Percentiles rank a stretch among this genome's conserved stretches.
Evolutionary conservation across 2,113 vertebrate species (phyloP).

Genomic region (Clarias batrachus): DNA sequence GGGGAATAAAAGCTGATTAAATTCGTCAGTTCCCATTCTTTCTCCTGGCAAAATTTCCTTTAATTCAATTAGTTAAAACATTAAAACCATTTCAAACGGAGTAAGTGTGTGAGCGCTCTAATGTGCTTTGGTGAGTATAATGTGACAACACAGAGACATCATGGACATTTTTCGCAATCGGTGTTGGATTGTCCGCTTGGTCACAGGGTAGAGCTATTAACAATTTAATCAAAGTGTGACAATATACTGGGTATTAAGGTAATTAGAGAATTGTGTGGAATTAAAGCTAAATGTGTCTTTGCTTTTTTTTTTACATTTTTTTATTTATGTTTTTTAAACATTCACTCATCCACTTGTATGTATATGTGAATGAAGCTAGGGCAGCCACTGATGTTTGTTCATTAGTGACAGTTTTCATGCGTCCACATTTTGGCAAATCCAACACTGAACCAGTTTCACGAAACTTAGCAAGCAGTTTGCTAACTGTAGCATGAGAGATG

Average conservation of each 20-base stretch:
- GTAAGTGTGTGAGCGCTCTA: background rate
- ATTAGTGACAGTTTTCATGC: too few species aligned
- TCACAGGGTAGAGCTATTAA: background rate
- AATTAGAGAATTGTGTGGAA: background rate
- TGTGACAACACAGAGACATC: background rate
- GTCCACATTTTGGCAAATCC: too few species aligned
- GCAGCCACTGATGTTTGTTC: too few species aligned
- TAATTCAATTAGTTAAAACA: background rate
- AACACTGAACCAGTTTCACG: too few species aligned
- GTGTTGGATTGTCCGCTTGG: background rate
- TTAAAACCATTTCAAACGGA: background rate
- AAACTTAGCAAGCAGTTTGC: too few species aligned
- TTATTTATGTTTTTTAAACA: too few species aligned
- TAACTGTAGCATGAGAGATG: too few species aligned
- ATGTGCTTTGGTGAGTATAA: background rate
- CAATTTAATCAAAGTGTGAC: background rate
- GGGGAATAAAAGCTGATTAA: background rate
- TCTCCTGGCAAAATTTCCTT: background rate
- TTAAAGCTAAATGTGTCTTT: background rate
- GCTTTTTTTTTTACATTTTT: too few species aligned
- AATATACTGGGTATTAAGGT: background rate
- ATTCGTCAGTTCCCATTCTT: background rate
- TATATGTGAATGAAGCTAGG: too few species aligned
- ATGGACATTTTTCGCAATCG: background rate
- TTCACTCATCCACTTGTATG: too few species aligned